Evolutionary conservation across 2,888 invertebrate species (phyloP).

Genomic region (Campoplex capitator): DNA sequence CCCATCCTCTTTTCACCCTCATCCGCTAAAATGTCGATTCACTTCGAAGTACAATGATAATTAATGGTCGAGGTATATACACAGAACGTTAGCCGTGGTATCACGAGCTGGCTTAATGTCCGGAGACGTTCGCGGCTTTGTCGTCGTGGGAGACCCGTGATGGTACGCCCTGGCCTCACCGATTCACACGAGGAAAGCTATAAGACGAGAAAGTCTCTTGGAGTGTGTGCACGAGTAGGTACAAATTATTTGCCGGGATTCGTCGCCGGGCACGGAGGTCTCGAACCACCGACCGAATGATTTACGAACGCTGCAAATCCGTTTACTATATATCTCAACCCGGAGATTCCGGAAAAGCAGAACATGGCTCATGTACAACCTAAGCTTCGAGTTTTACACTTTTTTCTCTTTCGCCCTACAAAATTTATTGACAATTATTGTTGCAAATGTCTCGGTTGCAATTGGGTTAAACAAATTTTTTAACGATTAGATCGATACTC

Average conservation of each 20-base stretch:
- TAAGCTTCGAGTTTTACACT: slow-evolving; percentile 9
- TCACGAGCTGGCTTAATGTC: slow-evolving; percentile 56
- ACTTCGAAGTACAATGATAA: slow-evolving; percentile 53
- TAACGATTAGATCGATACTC: background rate
- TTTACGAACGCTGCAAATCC: slow-evolving; percentile 56
- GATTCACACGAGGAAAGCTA: background rate
- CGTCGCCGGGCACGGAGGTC: slow-evolving; percentile 42
- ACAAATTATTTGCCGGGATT: slow-evolving; percentile 61
- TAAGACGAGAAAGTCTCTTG: slow-evolving; percentile 38
- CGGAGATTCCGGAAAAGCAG: slow-evolving; percentile 42
- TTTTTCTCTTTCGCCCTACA: background rate
- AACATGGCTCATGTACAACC: background rate
- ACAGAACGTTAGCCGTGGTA: slow-evolving; percentile 35
- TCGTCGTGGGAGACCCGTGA: slow-evolving; percentile 44
- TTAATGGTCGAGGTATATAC: slow-evolving; percentile 53
- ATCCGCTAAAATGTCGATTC: slow-evolving; percentile 52
- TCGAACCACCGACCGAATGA: slow-evolving; percentile 55
- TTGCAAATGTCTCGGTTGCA: background rate
- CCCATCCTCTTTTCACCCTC: slow-evolving; percentile 1
- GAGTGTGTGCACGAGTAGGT: slow-evolving; percentile 53
- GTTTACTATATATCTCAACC: slow-evolving; percentile 23
- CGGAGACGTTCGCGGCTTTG: slow-evolving; percentile 46
- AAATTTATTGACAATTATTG: background rate
- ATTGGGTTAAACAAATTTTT: background rate
- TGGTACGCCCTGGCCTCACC: slow-evolving; percentile 32